These are phyloP conservation scores for Rhinogobio ventralis DNA, from an alignment of 2,797 vertebrate genomes.

Conservation along the genomic window DNA sequence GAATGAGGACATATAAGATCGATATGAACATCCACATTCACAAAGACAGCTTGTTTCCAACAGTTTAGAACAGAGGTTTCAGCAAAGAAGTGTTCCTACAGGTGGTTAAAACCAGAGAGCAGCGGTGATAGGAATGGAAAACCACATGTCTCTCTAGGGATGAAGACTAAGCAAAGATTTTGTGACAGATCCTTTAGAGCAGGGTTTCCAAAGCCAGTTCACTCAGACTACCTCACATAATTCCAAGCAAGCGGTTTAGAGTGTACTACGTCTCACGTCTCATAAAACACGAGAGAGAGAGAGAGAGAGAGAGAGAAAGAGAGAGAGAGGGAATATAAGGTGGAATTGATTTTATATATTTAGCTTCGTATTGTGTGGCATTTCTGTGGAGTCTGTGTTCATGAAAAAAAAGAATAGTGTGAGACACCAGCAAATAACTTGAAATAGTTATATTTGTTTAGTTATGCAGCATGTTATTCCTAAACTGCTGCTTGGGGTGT, in stretches of 20 bases:
- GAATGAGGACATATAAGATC: slow-evolving; percentile 5
- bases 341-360: slow-evolving; percentile 58
- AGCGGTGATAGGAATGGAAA: neutral
- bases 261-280: neutral
- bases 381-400: slow-evolving; percentile 23
- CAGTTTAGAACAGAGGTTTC: slow-evolving; percentile 16
- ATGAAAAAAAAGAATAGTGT: slow-evolving; percentile 17
- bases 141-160: slow-evolving; percentile 30
- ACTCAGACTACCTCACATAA: slow-evolving; percentile 20
- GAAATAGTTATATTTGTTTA: slow-evolving; percentile 26
- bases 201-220: slow-evolving; percentile 37
- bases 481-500: neutral
- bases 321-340: slow-evolving; percentile 12
- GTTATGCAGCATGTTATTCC: neutral
- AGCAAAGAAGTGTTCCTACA: slow-evolving; percentile 16
- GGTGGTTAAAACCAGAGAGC: slow-evolving; percentile 37
- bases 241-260: slow-evolving; percentile 34
- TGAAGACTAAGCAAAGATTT: slow-evolving; percentile 43
- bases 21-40: slow-evolving; percentile 23
- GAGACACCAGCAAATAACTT: slow-evolving; percentile 14
- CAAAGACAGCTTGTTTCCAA: neutral
- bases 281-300: slow-evolving; percentile 53
- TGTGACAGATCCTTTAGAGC: slow-evolving; percentile 35
- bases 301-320: neutral
- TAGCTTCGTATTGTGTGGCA: slow-evolving; percentile 42